A percentile compares a stretch with the other conserved stretches of the same genome.
phyloP scores from a whole-genome alignment of 2,797 vertebrate species.

The Hoplostethus mediterraneus region DNA sequence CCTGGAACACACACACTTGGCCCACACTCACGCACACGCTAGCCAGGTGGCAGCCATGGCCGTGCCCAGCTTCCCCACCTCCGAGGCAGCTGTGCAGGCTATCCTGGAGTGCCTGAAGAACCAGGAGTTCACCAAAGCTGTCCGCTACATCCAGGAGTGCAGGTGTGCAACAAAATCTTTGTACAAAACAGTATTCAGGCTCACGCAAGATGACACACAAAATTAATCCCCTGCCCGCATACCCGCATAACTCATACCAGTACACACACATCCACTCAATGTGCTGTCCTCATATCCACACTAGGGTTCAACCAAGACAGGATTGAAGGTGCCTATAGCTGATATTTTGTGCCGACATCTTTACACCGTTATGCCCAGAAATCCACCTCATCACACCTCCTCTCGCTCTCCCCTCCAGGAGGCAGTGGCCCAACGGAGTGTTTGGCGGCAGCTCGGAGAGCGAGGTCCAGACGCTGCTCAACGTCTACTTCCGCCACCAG shows the following conservation, averaged over 20 bases:
- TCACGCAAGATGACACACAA: background rate
- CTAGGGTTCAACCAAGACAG: too few species aligned
- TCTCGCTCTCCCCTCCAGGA: conserved; percentile 78
- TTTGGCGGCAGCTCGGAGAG: conserved; percentile 95
- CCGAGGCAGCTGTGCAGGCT: conserved; percentile 95
- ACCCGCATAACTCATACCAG: background rate
- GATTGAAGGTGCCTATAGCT: too few species aligned
- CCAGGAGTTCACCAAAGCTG: conserved; percentile 93
- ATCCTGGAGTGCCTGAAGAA: conserved; percentile 96
- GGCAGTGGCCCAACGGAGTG: conserved; percentile 94
- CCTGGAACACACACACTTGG: conserved; percentile 83
- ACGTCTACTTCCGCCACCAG: conserved; percentile 98
- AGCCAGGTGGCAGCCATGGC: conserved; percentile 75
- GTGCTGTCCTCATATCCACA: too few species aligned
- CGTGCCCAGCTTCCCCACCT: conserved; percentile 89
- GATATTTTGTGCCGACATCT: too few species aligned
- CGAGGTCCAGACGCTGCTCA: conserved; percentile 97
- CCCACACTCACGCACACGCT: conserved; percentile 79
- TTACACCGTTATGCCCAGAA: too few species aligned
- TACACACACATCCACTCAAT: background rate
- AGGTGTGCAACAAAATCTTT: conserved; percentile 82
- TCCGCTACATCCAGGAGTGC: conserved; percentile 96
- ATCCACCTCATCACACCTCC: background rate
- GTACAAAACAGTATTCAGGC: background rate
- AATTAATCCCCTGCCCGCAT: background rate